Evolutionary conservation across 2,888 invertebrate genomes (phyloP).

Genomic region (Leptinotarsa peninsularis): DNA sequence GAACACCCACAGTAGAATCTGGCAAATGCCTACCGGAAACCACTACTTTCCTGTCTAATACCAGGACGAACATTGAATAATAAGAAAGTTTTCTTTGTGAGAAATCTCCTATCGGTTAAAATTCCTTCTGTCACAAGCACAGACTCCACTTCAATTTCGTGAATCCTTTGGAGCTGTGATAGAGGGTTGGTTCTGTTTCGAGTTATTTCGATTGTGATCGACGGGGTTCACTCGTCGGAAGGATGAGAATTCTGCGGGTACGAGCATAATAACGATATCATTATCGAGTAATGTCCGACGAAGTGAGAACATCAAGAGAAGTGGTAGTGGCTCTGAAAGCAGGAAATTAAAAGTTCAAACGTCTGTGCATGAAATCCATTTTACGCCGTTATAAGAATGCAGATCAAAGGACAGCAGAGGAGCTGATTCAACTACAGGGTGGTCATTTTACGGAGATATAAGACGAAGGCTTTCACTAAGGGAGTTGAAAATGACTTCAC

Average conservation of each 20-base stretch:
- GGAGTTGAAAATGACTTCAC: neutral
- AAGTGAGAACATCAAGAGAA: conserved; percentile 39
- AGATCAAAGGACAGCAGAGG: conserved; percentile 50
- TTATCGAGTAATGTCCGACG: conserved; percentile 40
- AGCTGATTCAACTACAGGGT: conserved; percentile 38
- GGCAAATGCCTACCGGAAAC: no score
- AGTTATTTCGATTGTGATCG: conserved; percentile 10
- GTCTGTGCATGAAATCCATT: conserved; percentile 56
- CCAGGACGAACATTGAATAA: no score
- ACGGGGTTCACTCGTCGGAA: neutral
- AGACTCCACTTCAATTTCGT: no score
- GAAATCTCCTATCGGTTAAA: no score
- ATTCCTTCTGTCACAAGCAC: no score
- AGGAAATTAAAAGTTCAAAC: conserved; percentile 62
- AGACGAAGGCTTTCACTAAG: no score
- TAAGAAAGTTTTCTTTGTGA: no score
- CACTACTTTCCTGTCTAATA: no score
- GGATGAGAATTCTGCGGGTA: conserved; percentile 13
- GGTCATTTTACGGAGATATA: neutral
- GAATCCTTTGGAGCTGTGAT: no score
- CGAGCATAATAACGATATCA: conserved; percentile 39
- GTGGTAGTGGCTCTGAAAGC: conserved; percentile 53
- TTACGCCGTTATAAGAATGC: conserved; percentile 45
- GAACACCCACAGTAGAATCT: no score
- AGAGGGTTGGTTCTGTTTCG: neutral